Base-by-base conservation (phyloP, 2,797 vertebrate species). In the Ceryle rudis region DNA sequence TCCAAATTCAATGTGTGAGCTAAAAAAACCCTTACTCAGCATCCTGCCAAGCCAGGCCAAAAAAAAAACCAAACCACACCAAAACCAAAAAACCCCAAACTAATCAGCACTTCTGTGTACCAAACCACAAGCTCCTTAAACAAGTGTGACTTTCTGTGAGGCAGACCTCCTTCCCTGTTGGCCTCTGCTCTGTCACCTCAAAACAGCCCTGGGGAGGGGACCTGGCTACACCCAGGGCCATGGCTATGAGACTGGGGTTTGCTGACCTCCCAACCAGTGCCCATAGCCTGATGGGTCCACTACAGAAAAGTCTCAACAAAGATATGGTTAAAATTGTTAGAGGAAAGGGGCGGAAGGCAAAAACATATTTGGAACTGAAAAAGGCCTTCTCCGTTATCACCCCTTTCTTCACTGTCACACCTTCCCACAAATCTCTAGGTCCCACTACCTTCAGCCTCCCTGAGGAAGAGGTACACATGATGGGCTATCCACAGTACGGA, bases 191-290 rank as follows among this genome's bases (percentile, higher is more conserved):
- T 16, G 19, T 14, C 14, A 66, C 9, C 12, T 21, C 16, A 14
- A 78, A 58, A 54, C 6, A 17, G 42, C 6, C 5, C 29, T 33
- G 26, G 31, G 23, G 10, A 4, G 1, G 17, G 33, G 23, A 3
- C 11, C 28, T 22, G 3, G 35, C 8, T 2, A 1, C 35, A 62
- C 18, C 16, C 44, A 3, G 3, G 28, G 13, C 46, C 0, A 0
- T 41, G 54, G 37, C 15, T 37, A 19, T 0, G 4, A 33, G 13
- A 42, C 31, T 35, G 37, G 11, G 23, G 5, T 31, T 66, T 54
- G 21, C 46, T 47, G 31, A 14, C 9, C 35, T 71, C 55, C 8
- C 29, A 65, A 2, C 6, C 16, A 22, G 15, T 1, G 2, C 31
- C 52, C 1, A 3, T 9, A 49, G 26, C 17, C 60, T 47, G 15